Conservation (phyloP, 2,113 vertebrate genomes). For the Sula dactylatra region DNA sequence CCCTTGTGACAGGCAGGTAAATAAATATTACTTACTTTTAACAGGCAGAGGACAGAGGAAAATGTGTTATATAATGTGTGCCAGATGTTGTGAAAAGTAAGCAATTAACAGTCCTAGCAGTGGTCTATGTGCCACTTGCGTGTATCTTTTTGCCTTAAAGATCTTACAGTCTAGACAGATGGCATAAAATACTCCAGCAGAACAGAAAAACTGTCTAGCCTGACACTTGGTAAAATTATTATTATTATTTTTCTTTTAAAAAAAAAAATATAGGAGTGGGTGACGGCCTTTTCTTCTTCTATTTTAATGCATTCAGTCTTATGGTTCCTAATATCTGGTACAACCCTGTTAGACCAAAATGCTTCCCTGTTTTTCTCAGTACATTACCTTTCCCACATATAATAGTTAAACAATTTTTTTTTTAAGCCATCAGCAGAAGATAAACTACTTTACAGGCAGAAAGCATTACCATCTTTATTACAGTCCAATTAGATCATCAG, state of each 20-base stretch:
- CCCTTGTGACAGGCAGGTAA: slow-evolving; percentile 1
- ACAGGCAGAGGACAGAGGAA: not conserved
- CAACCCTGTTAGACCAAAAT: not conserved
- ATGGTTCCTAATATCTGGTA: not conserved
- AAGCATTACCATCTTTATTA: not conserved
- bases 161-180: slow-evolving; percentile 14
- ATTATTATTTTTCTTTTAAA: not conserved
- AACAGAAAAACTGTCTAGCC: not conserved
- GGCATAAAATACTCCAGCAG: not conserved
- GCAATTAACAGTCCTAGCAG: slow-evolving; percentile 4
- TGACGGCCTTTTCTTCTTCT: not conserved
- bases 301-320: not conserved
- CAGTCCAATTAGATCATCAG: not conserved
- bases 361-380: not conserved
- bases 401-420: not conserved
- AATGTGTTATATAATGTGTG: not conserved
- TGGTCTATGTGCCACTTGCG: not conserved
- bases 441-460: not conserved
- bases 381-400: not conserved
- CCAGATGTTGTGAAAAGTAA: slow-evolving; percentile 28
- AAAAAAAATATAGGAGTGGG: not conserved
- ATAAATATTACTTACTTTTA: slow-evolving; percentile 32
- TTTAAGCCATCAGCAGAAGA: not conserved
- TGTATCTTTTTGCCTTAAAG: not conserved
- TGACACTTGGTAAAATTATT: not conserved